Evolutionary conservation across 2,888 invertebrate genomes (phyloP), one percentile per base, ranked within the genome.

Genomic region (Mesodorylaimus sp.): DNA sequence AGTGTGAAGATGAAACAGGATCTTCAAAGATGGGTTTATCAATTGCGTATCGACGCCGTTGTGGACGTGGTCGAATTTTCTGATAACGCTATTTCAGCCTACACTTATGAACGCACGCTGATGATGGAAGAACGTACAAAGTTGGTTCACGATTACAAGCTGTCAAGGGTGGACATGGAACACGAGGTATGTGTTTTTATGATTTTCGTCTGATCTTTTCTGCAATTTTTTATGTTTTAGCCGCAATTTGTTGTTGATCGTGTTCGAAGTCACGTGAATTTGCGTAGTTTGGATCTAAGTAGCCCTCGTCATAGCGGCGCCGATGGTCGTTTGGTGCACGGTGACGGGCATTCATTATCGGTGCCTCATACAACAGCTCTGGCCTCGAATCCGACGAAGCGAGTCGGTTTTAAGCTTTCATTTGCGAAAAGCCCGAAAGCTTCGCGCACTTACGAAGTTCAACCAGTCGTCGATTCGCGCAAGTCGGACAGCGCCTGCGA

Each of bases 1-100:
- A 93, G 91, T 13, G 89, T 95, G 61, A 91, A 95, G 73, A 95
- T 97, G 89, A 93, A 95, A 73, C 89, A 91, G 69, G 95, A 95
- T 69, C 76, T 97, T 51, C 87, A 91, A 71, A 86, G 82, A 69
- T 95, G 95, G 76, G 75, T 99, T 53, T 97, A 97, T 70, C 88
- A 95, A 68, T 76, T 99, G 52, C 79, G 97, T 60, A 72, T 76
- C 53, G 84, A 93, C 63, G 95, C 93, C 60, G 91, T 91, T 45
- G 95, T 64, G 38, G 52, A 61, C 59, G 60, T 63, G 32, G 60
- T 60, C 19, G 64, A 64, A 48, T 71, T 93, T 87, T 83, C 85
- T 73, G 86, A 88, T 70, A 86, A 83, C 63, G 93, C 95, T 70
- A 93, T 97, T 66, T 91, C 93, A 48, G 93, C 93, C 1, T 95